Evolutionary conservation across 2,797 vertebrate species (phyloP).

Genomic region (Rhynchotus rufescens): DNA sequence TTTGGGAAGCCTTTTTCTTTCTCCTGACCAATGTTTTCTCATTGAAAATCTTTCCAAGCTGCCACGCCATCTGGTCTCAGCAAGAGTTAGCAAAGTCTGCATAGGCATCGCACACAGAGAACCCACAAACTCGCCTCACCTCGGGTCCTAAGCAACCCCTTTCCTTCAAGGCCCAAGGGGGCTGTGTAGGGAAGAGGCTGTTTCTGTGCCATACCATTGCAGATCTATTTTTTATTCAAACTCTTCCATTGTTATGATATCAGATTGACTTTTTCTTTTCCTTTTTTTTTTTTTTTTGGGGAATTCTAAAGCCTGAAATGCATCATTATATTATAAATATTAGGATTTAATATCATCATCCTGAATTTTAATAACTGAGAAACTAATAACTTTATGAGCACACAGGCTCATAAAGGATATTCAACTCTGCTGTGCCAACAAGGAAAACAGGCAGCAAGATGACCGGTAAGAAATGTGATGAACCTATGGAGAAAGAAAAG

Average conservation of each 20-base stretch:
- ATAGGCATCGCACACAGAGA: background rate
- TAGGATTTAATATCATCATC: background rate
- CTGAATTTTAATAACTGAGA: constrained; percentile 18
- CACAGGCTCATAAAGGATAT: background rate
- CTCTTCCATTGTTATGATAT: background rate
- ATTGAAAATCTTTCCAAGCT: background rate
- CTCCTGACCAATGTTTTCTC: background rate
- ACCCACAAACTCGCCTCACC: background rate
- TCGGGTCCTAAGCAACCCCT: rapidly evolving
- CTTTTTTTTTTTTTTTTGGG: background rate
- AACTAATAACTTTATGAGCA: background rate
- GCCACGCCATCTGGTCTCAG: background rate
- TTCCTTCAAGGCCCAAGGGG: background rate
- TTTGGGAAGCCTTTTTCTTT: background rate
- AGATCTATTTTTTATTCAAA: background rate
- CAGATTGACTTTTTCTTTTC: background rate
- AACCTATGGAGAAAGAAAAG: background rate
- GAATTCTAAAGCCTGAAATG: background rate
- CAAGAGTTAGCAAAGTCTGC: background rate
- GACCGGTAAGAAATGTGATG: constrained; percentile 23
- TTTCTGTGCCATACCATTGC: background rate
- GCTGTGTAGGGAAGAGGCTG: rapidly evolving
- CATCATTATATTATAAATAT: background rate
- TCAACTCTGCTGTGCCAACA: background rate
- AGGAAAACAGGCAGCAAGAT: background rate